Evolutionary conservation across 1,140 invertebrate species (phyloP), one percentile per base, ranked within the genome.

Genomic region (Arctopsyche grandis): DNA sequence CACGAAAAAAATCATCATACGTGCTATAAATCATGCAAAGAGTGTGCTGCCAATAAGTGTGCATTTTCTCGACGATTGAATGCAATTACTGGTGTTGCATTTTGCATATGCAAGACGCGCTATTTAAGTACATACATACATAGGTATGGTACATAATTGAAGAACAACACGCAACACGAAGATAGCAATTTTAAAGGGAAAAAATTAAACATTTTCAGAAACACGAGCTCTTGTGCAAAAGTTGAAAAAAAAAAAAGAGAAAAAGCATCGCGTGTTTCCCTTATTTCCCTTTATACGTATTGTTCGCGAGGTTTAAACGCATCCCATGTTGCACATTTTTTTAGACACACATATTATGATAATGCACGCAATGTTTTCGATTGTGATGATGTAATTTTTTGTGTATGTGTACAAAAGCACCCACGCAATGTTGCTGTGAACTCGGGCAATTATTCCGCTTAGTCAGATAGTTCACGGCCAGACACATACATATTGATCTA

Each of bases 31-130:
- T 38, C 29, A 38, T 7, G 29, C 29, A 38, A 38, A 7, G 7
- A 7, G 7, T 1, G 3, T 52, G 10, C 12, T 16, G 48, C 12
- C 4, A 10, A 52, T 5, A 52, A 52, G 16, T 14, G 48, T 10
- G 48, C 48, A 52, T 48, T 19, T 71, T 38, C 44, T 71, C 43
- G 69, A 46, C 4, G 69, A 22, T 48, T 71, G 44, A 71, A 71
- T 19, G 69, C 43, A 71, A 71, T 48, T 48, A 71, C 21, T 29
- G 21, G 43, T 16, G 69, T 19, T 46, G 69, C 43, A 71, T 71
- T 71, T 48, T 71, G 44, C 69, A 71, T 71, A 48, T 46, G 29
- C 44, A 48, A 46, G 38, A 44, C 5, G 69, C 3, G 69, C 21
- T 71, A 71, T 71, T 71, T 4, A 38, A 38, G 29, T 38, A 71